Base-by-base conservation (phyloP, 2,797 vertebrate species). In the Danio aesculapii region DNA sequence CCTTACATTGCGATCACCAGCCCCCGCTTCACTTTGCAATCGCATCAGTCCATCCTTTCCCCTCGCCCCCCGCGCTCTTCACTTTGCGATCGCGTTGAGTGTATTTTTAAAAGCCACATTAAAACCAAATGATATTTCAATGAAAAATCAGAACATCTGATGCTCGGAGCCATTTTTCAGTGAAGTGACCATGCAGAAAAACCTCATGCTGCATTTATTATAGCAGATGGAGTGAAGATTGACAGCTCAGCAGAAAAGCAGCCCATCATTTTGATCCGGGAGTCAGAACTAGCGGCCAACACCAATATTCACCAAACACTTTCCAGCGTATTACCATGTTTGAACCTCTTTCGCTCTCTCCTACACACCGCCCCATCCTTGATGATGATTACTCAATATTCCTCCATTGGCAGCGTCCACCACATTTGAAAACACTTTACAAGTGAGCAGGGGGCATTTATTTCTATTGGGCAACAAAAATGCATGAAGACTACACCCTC, bases 201-300 rank as follows among this genome's bases (percentile, higher is more conserved):
- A 83, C 59, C 83, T 70, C 72, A 75, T 14, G 1, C 72, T 83
- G 74, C 85, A 88, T 87, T 90, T 88, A 50, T 87, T 84, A 87
- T 47, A 84, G 63, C 52, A 53, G 69, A 66, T 63, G 77, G 77
- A 85, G 80, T 52, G 73, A 81, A 81, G 63, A 80, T 55, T 84
- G 78, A 81, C 16, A 17, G 21, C 62, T 83, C 79, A 73, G 66
- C 68, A 81, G 79, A 78, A 52, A 81, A 81, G 74, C 81, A 68
- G 19, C 58, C 62, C 46, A 86, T 57, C 66, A 74, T 75, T 85
- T 70, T 79, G 50, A 41, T 73, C 59, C 0, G 47, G 75, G 79
- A 64, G 87, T 80, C 85, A 85, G 9, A 71, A 47, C 50, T 46
- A 6, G 6, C n/a, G 0, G 89, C 85, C 90, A 92, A 89, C 68